A percentile compares a stretch with the other conserved stretches of the same genome.
These are phyloP conservation scores for Drosophila testacea DNA, from an alignment of 2,888 invertebrate genomes.

Conservation along the genomic window DNA sequence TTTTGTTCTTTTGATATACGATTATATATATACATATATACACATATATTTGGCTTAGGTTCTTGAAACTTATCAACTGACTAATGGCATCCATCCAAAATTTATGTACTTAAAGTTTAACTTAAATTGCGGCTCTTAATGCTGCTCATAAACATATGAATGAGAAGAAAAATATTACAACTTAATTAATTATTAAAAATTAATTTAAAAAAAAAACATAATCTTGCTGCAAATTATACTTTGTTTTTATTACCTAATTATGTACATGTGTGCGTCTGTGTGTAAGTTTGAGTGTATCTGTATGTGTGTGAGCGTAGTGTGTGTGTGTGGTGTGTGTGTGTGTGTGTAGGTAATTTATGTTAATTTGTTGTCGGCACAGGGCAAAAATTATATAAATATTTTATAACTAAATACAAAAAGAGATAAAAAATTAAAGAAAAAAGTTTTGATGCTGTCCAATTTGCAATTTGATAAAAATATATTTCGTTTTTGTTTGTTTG, in stretches of 20 bases:
- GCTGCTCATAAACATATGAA: conserved; percentile 25
- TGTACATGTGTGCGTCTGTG: conserved; percentile 23
- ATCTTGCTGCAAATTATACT: conserved; percentile 30
- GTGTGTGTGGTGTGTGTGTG: conserved; percentile 18
- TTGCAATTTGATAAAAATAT: conserved; percentile 20
- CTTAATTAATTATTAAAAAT: conserved; percentile 29
- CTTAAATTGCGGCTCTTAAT: conserved; percentile 51
- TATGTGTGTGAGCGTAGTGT: conserved; percentile 22
- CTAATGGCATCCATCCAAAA: conserved; percentile 66
- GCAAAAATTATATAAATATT: conserved; percentile 20
- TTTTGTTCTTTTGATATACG: conserved; percentile 8
- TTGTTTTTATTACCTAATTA: conserved; percentile 19
- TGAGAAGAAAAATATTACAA: conserved; percentile 19
- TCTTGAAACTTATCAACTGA: conserved; percentile 54
- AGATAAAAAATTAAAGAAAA: background rate
- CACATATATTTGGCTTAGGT: conserved; percentile 24
- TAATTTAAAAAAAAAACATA: conserved; percentile 28
- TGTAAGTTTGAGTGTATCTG: conserved; percentile 17
- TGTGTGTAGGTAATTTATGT: conserved; percentile 34
- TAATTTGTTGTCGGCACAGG: conserved; percentile 39
- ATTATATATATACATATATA: background rate
- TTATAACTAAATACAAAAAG: conserved; percentile 5
- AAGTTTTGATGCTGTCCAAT: conserved; percentile 31
- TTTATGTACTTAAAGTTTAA: conserved; percentile 61
- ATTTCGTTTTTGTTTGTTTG: conserved; percentile 12